Conservation (phyloP, 2,797 vertebrate species). For the Threskiornis aethiopicus region DNA sequence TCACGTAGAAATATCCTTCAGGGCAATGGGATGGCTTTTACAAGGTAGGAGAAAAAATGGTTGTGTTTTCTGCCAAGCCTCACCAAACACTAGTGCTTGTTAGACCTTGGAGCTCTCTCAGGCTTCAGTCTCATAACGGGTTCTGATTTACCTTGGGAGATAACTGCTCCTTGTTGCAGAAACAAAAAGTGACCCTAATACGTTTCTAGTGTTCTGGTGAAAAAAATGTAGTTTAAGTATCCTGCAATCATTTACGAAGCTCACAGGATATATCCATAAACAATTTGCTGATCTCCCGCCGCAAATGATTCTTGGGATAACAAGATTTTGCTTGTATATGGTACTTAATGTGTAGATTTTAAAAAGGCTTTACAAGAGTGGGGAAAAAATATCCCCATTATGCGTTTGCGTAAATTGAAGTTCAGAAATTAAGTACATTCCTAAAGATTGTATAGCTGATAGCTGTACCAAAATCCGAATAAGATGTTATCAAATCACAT, state of each 20-base stretch:
- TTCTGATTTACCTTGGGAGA: neutral
- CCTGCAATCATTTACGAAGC: neutral
- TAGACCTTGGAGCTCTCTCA: neutral
- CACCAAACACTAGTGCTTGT: rapidly evolving
- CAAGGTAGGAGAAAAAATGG: neutral
- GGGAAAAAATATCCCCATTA: neutral
- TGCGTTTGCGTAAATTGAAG: neutral
- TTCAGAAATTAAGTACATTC: neutral
- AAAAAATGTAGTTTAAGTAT: neutral
- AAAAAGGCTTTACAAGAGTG: neutral
- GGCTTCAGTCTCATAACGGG: rapidly evolving
- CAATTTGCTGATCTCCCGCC: neutral
- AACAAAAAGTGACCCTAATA: neutral
- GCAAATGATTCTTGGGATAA: neutral
- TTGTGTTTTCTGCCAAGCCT: neutral
- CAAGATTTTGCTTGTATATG: neutral
- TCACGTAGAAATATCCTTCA: neutral
- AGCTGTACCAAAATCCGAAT: neutral
- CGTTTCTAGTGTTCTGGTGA: neutral
- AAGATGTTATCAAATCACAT: neutral
- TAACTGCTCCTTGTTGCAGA: neutral
- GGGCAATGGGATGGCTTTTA: neutral
- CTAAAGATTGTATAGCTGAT: neutral
- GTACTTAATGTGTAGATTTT: neutral
- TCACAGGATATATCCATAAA: neutral